These are phyloP conservation scores for Nannoperca obscura DNA, from an alignment of 2,797 vertebrate genomes.

Conservation along the genomic window DNA sequence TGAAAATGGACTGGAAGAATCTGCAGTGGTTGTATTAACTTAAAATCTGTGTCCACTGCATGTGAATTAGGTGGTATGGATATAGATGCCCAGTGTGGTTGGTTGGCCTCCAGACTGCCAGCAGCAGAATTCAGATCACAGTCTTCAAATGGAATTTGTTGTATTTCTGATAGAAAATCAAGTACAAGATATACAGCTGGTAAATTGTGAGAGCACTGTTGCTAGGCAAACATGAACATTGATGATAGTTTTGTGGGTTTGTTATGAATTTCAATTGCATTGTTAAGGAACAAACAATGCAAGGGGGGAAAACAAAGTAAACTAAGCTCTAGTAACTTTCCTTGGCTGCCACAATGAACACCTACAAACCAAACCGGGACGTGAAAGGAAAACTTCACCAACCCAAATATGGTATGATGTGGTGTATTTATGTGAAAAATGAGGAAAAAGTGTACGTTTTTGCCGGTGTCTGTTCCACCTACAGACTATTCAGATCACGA, in stretches of 20 bases:
- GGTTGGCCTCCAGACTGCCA: not conserved
- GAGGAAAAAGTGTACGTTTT: not conserved
- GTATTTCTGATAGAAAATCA: constrained; percentile 14
- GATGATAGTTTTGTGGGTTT: constrained; percentile 1
- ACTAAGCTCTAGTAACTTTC: not conserved
- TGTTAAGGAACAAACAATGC: not conserved
- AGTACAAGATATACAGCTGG: not conserved
- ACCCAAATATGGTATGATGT: not conserved
- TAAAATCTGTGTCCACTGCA: not conserved
- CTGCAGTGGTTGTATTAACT: not conserved
- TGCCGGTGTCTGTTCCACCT: constrained; percentile 23
- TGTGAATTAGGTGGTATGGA: not conserved
- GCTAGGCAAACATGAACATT: not conserved
- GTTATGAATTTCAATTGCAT: not conserved
- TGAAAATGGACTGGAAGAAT: not conserved
- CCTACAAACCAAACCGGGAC: not conserved
- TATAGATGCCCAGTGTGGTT: not conserved
- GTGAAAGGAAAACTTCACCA: not conserved
- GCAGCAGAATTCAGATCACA: constrained; percentile 9
- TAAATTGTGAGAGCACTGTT: not conserved
- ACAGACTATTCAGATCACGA: constrained; percentile 50
- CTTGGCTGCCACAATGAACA: not conserved
- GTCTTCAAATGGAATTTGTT: constrained; percentile 28
- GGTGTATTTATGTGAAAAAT: not conserved
- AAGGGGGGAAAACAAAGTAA: not conserved